Evolutionary conservation across 2,113 vertebrate genomes (phyloP), one percentile per base, ranked within the genome.

Genomic region (Sterna hirundo): DNA sequence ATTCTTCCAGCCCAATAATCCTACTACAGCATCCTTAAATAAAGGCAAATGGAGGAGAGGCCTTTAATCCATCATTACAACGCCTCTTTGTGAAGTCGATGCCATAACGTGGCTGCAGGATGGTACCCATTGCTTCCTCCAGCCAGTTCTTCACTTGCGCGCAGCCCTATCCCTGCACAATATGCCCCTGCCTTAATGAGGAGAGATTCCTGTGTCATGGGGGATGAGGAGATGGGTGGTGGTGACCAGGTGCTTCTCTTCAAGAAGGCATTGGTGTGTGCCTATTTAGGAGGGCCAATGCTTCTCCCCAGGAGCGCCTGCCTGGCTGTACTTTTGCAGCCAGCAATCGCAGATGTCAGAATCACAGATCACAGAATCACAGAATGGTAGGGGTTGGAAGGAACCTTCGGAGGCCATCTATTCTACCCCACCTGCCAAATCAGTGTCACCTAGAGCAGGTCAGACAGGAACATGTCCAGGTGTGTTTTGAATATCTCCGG

Each of bases 81-180:
- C 1, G 7, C 60, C 16, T 36, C 46, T 76, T 72, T 81, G 54
- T 25, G n/a, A 86, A 81, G 68, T 4, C 49, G 10, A 25, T 76
- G 47, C 26, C 0, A 0, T 55, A 36, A 21, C 0, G 0, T 2
- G 29, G 61, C 11, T 30, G 36, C 21, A 21, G 44, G 65, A 77
- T 83, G 57, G 57, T 58, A n/a, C 25, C 11, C 22, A 15, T 0
- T 40, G 49, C n/a, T 71, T 79, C 47, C 47, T 76, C 26, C 42
- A 75, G 14, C 13, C 22, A 11, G 15, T 25, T 70, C 54, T 65
- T 92, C 29, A 13, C 46, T 65, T 29, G 26, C 2, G 1, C 2
- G 1, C 58, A 74, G 49, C 47, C 57, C 29, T 54, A 27, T 32
- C 44, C 61, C 30, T 78, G 69, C 3, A 2, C 30, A 16, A 61